Evolutionary conservation across 1,140 invertebrate species (phyloP).

Genomic region (Berghia stephanieae): DNA sequence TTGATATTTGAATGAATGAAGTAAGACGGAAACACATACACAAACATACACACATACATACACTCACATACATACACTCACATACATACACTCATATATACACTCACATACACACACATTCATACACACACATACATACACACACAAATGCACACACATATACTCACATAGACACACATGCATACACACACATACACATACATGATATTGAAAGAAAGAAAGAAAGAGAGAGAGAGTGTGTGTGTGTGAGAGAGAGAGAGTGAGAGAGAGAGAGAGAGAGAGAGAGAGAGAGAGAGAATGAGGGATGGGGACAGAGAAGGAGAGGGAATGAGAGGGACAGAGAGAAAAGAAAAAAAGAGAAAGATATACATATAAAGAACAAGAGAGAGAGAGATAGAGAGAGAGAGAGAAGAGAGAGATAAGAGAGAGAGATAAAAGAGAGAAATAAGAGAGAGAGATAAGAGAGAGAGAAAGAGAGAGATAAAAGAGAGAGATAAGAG

Average conservation of each 20-base stretch:
- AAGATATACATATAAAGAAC: too few species aligned
- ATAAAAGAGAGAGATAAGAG: background rate
- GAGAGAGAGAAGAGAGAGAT: background rate
- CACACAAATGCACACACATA: too few species aligned
- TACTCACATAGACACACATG: too few species aligned
- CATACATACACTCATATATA: too few species aligned
- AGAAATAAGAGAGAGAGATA: background rate
- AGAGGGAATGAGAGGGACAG: background rate
- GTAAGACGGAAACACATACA: too few species aligned
- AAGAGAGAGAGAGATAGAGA: constrained; percentile 8
- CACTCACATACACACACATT: too few species aligned
- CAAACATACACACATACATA: too few species aligned
- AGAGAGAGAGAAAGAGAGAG: too few species aligned
- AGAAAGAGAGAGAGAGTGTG: background rate
- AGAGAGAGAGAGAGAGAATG: background rate
- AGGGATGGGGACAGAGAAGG: background rate
- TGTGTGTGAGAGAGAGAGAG: background rate
- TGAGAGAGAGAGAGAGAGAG: background rate
- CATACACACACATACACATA: too few species aligned
- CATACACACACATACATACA: too few species aligned
- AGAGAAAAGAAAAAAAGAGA: background rate
- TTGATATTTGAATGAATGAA: background rate
- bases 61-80: too few species aligned
- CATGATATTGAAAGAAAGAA: background rate
- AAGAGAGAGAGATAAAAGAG: background rate